Conservation (phyloP, 2,797 vertebrate species). For the Meda fulgida region DNA sequence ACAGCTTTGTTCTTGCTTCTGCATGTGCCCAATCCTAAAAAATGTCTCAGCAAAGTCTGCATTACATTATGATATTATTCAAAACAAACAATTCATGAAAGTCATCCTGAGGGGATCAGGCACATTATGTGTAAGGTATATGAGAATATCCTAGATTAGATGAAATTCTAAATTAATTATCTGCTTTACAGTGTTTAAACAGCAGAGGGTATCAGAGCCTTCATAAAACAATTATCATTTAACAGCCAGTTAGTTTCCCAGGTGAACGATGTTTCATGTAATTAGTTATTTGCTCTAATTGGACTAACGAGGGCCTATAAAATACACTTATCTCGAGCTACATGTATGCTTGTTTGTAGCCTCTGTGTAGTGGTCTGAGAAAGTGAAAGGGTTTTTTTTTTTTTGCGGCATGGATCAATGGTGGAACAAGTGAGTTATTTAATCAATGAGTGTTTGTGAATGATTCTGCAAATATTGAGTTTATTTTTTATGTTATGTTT, state of each 20-base stretch:
- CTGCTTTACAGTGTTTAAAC: background rate
- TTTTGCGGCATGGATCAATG: background rate
- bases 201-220: background rate
- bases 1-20: background rate
- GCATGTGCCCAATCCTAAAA: background rate
- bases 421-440: background rate
- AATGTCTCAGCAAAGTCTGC: background rate
- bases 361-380: rapidly evolving
- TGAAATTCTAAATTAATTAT: background rate
- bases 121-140: background rate
- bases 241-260: background rate
- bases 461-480: rapidly evolving
- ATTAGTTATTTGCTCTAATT: background rate
- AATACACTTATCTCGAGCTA: background rate
- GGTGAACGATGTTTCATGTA: background rate
- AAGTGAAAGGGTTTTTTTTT: background rate
- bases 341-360: too few species aligned
- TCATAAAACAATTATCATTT: background rate
- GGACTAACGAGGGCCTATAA: background rate
- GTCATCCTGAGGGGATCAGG: background rate
- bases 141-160: background rate
- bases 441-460: background rate
- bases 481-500: background rate
- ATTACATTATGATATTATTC: background rate
- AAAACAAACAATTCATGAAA: background rate